These are phyloP conservation scores for Lacerta viridis DNA, from an alignment of 2,797 vertebrate genomes.

Conservation along the genomic window DNA sequence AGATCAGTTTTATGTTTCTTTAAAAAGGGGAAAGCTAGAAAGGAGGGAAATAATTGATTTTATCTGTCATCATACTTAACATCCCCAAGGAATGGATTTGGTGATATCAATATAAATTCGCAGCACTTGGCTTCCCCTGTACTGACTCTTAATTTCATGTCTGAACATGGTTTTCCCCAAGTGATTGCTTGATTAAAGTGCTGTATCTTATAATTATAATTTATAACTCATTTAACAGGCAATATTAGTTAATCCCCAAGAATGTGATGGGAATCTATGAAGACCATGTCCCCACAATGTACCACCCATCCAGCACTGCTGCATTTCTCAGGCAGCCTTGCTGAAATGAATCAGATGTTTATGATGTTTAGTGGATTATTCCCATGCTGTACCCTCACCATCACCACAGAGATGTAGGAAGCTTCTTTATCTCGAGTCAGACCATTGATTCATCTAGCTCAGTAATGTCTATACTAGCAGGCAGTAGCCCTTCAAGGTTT, in stretches of 20 bases:
- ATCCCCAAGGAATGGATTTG: constrained; percentile 19
- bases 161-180: constrained; percentile 30
- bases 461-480: not conserved
- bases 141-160: constrained; percentile 38
- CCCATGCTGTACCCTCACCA: not conserved
- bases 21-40: not conserved
- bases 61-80: constrained; percentile 9
- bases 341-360: not conserved
- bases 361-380: not conserved
- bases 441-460: not conserved
- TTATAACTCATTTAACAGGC: constrained; percentile 42
- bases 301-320: constrained; percentile 1
- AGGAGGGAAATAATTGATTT: constrained; percentile 15
- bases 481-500: not conserved
- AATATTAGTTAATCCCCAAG: constrained; percentile 49
- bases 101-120: constrained; percentile 13
- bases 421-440: not conserved
- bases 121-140: constrained; percentile 22
- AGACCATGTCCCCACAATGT: not conserved
- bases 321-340: not conserved
- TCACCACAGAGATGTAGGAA: not conserved
- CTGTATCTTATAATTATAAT: constrained; percentile 45
- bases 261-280: constrained; percentile 32
- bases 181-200: constrained; percentile 37
- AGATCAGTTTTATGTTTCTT: not conserved